Conservation (phyloP, 2,113 vertebrate species). For the Hiodon tergisus region DNA sequence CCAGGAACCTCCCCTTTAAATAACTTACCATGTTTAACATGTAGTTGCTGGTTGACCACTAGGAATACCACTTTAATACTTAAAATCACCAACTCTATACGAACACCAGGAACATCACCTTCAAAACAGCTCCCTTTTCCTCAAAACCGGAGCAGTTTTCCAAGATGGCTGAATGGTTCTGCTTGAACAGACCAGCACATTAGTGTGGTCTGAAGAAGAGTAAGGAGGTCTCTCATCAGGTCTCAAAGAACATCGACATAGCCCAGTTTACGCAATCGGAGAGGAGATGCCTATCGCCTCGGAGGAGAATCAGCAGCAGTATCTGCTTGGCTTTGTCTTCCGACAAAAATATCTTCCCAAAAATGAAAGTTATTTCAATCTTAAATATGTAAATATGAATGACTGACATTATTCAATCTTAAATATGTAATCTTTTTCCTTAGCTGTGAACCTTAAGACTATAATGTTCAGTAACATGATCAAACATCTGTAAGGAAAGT, state of each 20-base stretch:
- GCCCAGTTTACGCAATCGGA: no score
- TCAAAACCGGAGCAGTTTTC: slow-evolving; percentile 25
- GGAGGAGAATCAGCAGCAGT: no score
- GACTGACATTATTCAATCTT: no score
- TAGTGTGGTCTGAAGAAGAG: slow-evolving; percentile 1
- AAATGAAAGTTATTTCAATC: not conserved
- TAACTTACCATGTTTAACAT: slow-evolving; percentile 13
- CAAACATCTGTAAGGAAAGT: no score
- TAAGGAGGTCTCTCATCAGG: slow-evolving; percentile 5
- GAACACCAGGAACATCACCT: not conserved
- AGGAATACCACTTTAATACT: slow-evolving; percentile 13
- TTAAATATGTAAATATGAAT: no score
- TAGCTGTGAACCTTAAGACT: no score
- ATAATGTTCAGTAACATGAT: no score
- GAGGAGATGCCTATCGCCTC: no score
- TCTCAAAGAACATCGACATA: not conserved
- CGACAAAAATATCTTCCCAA: not conserved
- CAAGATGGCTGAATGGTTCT: slow-evolving; percentile 17
- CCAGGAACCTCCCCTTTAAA: slow-evolving; percentile 10
- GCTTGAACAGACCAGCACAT: slow-evolving; percentile 18
- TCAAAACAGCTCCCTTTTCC: slow-evolving; percentile 47
- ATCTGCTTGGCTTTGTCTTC: not conserved
- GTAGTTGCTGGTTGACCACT: slow-evolving; percentile 49
- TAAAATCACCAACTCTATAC: no score
- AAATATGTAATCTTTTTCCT: no score